Evolutionary conservation across 2,888 invertebrate species (phyloP).

Genomic region (Papilio protenor): DNA sequence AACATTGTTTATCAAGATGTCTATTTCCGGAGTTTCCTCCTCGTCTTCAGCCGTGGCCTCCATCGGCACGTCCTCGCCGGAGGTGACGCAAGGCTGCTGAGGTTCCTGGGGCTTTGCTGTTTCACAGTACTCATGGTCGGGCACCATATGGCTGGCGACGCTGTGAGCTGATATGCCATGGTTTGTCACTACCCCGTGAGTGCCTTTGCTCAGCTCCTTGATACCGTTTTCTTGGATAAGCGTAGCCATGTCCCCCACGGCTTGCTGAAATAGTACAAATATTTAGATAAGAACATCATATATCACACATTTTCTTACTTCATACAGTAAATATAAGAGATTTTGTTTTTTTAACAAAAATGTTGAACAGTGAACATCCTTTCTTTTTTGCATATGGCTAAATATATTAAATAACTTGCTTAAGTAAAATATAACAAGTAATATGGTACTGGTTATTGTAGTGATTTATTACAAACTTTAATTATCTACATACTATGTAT

Average conservation of each 20-base stretch:
- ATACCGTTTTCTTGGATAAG: conserved; percentile 93
- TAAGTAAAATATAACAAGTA: no score
- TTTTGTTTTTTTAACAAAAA: not conserved
- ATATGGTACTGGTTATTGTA: no score
- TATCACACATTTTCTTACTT: not conserved
- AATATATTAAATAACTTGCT: no score
- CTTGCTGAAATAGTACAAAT: conserved; percentile 65
- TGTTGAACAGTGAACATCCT: not conserved
- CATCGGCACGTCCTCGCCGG: conserved; percentile 50
- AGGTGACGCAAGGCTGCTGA: conserved; percentile 57
- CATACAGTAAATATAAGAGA: not conserved
- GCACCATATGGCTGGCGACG: conserved; percentile 79
- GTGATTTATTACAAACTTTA: no score
- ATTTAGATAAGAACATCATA: conserved; percentile 16
- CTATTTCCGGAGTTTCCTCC: conserved; percentile 91
- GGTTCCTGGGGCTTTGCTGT: conserved; percentile 62
- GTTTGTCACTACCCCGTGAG: conserved; percentile 70
- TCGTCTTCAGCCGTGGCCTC: conserved; percentile 70
- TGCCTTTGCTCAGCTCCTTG: conserved; percentile 89
- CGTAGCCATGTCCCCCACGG: conserved; percentile 88
- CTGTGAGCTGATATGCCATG: conserved; percentile 75
- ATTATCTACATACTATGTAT: not conserved
- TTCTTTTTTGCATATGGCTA: no score
- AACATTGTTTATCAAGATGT: conserved; percentile 98
- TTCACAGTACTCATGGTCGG: conserved; percentile 81